Base-by-base conservation (phyloP, 2,113 vertebrate species). In the Polypterus senegalus region DNA sequence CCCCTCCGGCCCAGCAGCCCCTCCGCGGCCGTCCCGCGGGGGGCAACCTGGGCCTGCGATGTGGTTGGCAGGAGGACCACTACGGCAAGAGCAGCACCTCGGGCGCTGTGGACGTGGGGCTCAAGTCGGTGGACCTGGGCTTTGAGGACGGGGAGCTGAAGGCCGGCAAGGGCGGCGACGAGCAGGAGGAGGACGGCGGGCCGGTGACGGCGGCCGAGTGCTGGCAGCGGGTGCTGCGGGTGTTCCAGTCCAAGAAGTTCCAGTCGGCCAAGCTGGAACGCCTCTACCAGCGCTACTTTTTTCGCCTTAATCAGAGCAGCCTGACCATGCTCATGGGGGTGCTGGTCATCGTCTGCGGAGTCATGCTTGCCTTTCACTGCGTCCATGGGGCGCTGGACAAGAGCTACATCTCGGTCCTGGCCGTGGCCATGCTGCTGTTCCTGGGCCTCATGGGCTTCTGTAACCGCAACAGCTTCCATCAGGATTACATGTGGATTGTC, bases 281-380 rank as follows among this genome's bases (percentile, higher is more conserved):
- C 3, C 87, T 97, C 4, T 98, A 98, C 86, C 95, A 98, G 80
- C 91, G 94, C 48, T 97, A 98, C 83, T 97, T 97, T 79, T 97
- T 97, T 74, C 85, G 94, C 76, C 91, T 98, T 79, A 97, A 98
- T 86, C 95, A 97, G 90, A 97, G 93, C 83, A 94, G 92, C 61
- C 79, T 98, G 70, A 95, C 94, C 0, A 91, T 97, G 89, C 83
- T 98, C 57, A 94, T 98, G 95, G 94, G 91, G 0, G 90, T 93
- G 3, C 83, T 97, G 52, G 89, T 97, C 73, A 78, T 97, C 58
- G 91, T 94, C 27, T 92, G 83, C 0, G 88, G 83, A 5, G 91
- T 96, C 70, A 90, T 97, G 89, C 77, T 96, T 70, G 81, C 89
- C 73, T 95, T 97, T 76, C 93, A 97, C 66, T 94, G 94, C 4